Evolutionary conservation across 2,113 vertebrate genomes (phyloP), one percentile per base, ranked within the genome.

Genomic region (Sinocyclocheilus grahami): DNA sequence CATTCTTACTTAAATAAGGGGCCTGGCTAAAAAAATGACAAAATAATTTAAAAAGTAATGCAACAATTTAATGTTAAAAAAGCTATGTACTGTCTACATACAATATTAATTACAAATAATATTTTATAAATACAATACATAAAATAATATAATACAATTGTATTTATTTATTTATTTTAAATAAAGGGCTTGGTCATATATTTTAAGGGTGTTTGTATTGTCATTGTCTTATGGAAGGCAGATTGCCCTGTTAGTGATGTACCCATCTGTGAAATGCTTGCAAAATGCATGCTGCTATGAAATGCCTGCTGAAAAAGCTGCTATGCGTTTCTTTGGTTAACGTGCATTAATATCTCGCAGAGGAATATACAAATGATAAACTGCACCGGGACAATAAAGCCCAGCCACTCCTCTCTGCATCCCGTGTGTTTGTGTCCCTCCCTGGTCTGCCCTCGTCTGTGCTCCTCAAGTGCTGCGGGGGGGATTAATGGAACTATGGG

Each of bases 271-370:
- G 39, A 67, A 30, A 46, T 10, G 37, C 37, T 37, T 37, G 37
- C 37, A 37, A 37, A 4, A 37, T 37, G 37, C 37, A 37, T 37
- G 37, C 67, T 12, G 39, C 48, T 62, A 63, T 60, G 27, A 48
- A 74, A 86, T 60, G 33, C 24, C 27, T 81, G 4, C 18, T 46
- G 10, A 85, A 77, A 84, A 22, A 85, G 51, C 14, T 85, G 37
- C 16, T 82, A 12, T 39, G 7, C 20, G 22, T 78, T 80, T 39
- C n/a, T 60, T 85, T 48, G 74, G 62, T 27, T 53, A n/a, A 65
- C 30, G 60, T 80, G 30, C n/a, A 71, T 79, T 53, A 84, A 62
- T 72, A 58, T 48, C 74, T 76, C 63, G 22, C 51, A 39, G 37
- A 48, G 24, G 60, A 77, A n/a, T 58, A 76, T 24, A 71, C 27